Conservation (phyloP, 2,888 invertebrate species). For the Callyntrura guangdongensis region DNA sequence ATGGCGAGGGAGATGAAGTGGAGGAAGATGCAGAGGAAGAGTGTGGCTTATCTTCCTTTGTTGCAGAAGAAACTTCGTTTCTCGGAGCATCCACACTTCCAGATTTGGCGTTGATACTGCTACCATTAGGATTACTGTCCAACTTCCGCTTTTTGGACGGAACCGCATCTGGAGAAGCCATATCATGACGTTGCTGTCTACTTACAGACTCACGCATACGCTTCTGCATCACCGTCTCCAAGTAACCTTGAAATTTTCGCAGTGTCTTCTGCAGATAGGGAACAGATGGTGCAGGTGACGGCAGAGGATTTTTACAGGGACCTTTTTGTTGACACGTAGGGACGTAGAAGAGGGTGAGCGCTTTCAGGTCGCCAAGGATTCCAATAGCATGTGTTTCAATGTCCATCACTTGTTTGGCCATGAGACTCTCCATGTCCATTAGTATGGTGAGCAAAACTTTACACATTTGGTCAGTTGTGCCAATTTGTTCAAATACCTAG, state of each 20-base stretch:
- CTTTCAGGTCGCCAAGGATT: slow-evolving; percentile 87
- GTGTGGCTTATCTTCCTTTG: slow-evolving; percentile 51
- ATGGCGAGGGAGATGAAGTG: slow-evolving; percentile 53
- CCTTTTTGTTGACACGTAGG: slow-evolving; percentile 83
- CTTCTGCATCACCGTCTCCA: slow-evolving; percentile 79
- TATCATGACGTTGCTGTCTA: slow-evolving; percentile 24
- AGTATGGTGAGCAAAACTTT: slow-evolving; percentile 78
- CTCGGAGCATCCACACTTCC: slow-evolving; percentile 32
- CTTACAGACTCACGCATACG: slow-evolving; percentile 57
- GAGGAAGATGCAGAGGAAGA: slow-evolving; percentile 59
- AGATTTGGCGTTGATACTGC: neutral
- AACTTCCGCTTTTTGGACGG: slow-evolving; percentile 81
- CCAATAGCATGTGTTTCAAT: slow-evolving; percentile 79
- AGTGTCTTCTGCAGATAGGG: slow-evolving; percentile 79
- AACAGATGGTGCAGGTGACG: slow-evolving; percentile 80
- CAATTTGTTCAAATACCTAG: slow-evolving; percentile 82
- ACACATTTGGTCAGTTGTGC: slow-evolving; percentile 78
- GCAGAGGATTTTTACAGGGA: slow-evolving; percentile 80
- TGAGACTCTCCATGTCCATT: slow-evolving; percentile 78
- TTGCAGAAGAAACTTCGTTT: slow-evolving; percentile 42
- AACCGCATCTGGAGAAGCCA: slow-evolving; percentile 65
- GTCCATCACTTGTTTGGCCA: slow-evolving; percentile 79
- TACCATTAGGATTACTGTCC: slow-evolving; percentile 63
- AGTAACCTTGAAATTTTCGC: slow-evolving; percentile 77
- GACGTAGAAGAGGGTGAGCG: slow-evolving; percentile 88